Base-by-base conservation (phyloP, 2,888 invertebrate species). In the Brenthis ino region DNA sequence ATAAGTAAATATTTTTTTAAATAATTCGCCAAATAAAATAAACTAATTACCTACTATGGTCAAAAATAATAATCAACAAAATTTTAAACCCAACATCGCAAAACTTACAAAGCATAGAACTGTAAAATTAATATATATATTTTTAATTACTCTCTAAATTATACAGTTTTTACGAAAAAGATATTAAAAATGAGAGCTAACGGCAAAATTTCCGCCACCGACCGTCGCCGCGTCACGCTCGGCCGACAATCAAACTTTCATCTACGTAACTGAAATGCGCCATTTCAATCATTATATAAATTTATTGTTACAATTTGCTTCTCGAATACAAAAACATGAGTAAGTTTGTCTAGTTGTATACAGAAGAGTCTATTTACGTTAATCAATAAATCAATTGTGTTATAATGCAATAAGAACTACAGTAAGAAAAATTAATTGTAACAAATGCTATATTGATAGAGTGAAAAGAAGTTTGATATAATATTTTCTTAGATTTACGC, bases 181-280 rank as follows among this genome's bases (percentile, higher is more conserved):
- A 37, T 37, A 63, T 63, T 43, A 54, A 53, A 33, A 54, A 57
- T 55, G 55, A 55, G n/a, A n/a, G 13, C 37, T 54, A 57, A 55
- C 14, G 16, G 48, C 47, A 6, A 43, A 43, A 43, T 8, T 3
- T 43, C 37, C 37, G 37, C 37, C 2, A 11, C 37, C 37, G 37
- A 8, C 33, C 53, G 50, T 28, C 13, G 51, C 48, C 43, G 56
- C 58, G 67, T 69, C 63, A 67, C 72, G 72, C 56, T 69, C 57
- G 57, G 64, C 50, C 64, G 64, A 57, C 60, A 66, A 33, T 68
- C 58, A 43, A 65, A 69, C 69, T 75, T 71, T 72, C 68, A 67
- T 74, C 73, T 71, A 68, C 68, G 71, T 74, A 68, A 72, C 50
- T 67, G n/a, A 28, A 50, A 60, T 28, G 37, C 37, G 37, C 48